These are phyloP conservation scores for Parochlus steinenii DNA, from an alignment of 2,888 invertebrate species.

Conservation along the genomic window DNA sequence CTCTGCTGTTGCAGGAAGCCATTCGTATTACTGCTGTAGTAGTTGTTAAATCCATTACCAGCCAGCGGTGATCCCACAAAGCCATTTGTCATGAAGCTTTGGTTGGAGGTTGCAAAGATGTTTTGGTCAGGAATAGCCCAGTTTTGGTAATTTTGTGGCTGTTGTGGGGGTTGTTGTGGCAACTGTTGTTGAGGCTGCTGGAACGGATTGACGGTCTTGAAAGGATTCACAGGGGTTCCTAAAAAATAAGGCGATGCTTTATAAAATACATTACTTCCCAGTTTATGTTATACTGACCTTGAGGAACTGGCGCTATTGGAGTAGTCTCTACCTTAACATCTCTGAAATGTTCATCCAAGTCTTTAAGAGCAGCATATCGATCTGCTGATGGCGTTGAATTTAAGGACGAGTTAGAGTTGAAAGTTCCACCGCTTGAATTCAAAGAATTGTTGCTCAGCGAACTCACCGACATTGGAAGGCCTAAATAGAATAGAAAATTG, in stretches of 20 bases:
- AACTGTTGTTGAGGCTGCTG: slow-evolving; percentile 5
- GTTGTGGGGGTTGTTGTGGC: slow-evolving; percentile 1
- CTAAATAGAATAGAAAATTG: slow-evolving; percentile 16
- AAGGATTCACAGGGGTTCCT: slow-evolving; percentile 6
- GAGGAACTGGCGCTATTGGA: neutral
- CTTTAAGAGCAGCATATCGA: slow-evolving; percentile 89
- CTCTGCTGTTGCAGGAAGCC: slow-evolving; percentile 2
- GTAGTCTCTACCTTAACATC: slow-evolving; percentile 23
- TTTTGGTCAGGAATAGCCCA: slow-evolving; percentile 5
- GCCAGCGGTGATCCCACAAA: slow-evolving; percentile 5
- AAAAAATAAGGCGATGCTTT: neutral
- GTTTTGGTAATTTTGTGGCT: slow-evolving; percentile 9
- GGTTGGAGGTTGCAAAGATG: no score
- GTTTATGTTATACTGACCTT: neutral
- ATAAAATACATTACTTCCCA: neutral
- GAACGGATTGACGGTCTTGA: slow-evolving; percentile 12
- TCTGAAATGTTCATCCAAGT: slow-evolving; percentile 64
- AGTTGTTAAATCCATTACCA: slow-evolving; percentile 4
- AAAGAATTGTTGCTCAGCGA: slow-evolving; percentile 18
- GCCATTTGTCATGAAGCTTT: slow-evolving; percentile 1
- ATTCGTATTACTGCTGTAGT: slow-evolving; percentile 5
- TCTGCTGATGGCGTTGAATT: slow-evolving; percentile 44
- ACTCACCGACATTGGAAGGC: slow-evolving; percentile 22
- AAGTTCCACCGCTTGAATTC: slow-evolving; percentile 18
- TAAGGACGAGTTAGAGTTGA: slow-evolving; percentile 19